Evolutionary conservation across 2,797 vertebrate genomes (phyloP), one percentile per base, ranked within the genome.

Genomic region (Antrozous pallidus): DNA sequence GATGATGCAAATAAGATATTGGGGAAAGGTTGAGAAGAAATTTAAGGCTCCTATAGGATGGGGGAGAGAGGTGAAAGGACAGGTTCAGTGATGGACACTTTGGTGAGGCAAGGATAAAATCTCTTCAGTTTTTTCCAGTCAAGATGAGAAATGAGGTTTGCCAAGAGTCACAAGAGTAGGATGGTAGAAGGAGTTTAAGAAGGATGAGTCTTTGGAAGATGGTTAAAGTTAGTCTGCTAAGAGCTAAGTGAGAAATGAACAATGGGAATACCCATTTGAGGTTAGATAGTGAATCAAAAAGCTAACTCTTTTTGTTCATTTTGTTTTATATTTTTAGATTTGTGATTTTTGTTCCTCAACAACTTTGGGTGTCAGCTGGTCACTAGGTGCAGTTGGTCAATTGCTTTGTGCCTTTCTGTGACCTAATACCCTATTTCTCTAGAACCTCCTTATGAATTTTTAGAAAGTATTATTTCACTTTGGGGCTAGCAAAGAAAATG

Each of bases 301-400:
- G 26, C 16, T 56, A 78, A 3, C 2, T 10, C 49, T 36, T 67
- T 85, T 71, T 81, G 17, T 84, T 85, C 5, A 2, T 85, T 65
- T 77, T 91, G 47, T 90, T 89, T 82, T 80, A 24, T 69, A 33
- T 40, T 78, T 78, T 92, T n/a, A 42, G n/a, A 83, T 78, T 56
- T 67, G 17, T 79, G 61, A 74, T 51, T 87, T 82, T 92, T 69
- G 47, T 42, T 81, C 8, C 31, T 31, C 69, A 42, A 3, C 18
- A 73, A 28, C 33, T 51, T 38, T 81, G 73, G n/a, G 14, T 93
- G 22, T 90, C 54, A 38, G 12, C 82, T 73, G 33, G 33, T 88
- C n/a, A 4, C 58, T 65, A 22, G 49, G 20, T 51, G 0, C 42
- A 71, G 11, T 49, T 49, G 73, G 4, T 13, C 56, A 6, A 11